Base-by-base conservation (phyloP, 2,113 vertebrate species). In the Sander lucioperca region DNA sequence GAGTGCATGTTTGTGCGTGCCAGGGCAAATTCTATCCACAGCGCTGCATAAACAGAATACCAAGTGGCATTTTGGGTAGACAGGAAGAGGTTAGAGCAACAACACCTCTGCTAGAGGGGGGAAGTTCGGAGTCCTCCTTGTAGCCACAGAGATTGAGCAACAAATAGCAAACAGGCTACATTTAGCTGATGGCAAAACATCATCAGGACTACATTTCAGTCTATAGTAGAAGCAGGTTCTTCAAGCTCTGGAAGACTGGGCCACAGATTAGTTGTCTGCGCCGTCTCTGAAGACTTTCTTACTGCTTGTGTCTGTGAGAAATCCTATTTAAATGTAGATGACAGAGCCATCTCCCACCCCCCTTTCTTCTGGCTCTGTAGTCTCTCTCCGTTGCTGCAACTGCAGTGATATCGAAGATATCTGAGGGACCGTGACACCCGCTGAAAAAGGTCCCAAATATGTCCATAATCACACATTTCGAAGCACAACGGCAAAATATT, bases 41-140 rank as follows among this genome's bases (percentile, higher is more conserved):
- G 39, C 18, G 6, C 30, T 16, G 76, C 53, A 16, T 53, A 70
- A 89, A 79, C 84, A 87, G 68, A 79, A 84, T 48, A 75, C 43
- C 64, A 43, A 74, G 82, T 66, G 78, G 88, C 86, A 87, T 87
- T 91, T 64, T 82, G 81, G 56, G 87, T 74, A 70, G 61, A 85
- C 87, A 91, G 92, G 90, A 92, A 92, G 90, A 90, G 87, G 91
- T 89, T 90, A 85, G 56, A 69, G 79, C 77, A 69, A 39, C 65
- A 71, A 75, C 85, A 87, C 76, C 78, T 88, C 74, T 0, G 53
- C 56, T 45, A 16, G 13, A 74, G 39, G 36, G 43, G 66, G 61
- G 79, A 5, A 18, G 76, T 56, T 73, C 39, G 8, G 14, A n/a
- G 30, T 16, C 63, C 54, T 68, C 15, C 19, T 61, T 79, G 85